These are phyloP conservation scores for Talpa occidentalis DNA, from an alignment of 2,113 vertebrate species.

Conservation along the genomic window DNA sequence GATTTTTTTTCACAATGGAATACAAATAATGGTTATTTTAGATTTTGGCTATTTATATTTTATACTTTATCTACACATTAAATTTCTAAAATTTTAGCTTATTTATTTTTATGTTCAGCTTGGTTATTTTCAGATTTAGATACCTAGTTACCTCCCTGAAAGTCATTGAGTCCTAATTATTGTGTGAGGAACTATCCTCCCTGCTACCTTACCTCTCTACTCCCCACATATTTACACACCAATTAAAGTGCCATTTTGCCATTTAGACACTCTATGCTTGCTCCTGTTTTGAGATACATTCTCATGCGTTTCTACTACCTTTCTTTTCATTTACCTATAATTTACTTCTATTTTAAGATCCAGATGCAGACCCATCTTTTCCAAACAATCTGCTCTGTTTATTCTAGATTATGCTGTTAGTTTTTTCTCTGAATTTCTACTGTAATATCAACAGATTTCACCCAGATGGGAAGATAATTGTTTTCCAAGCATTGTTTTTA, in stretches of 20 bases:
- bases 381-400: neutral
- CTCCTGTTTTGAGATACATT: neutral
- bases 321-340: neutral
- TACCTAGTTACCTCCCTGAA: neutral
- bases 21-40: neutral
- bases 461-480: neutral
- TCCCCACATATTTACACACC: neutral
- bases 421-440: neutral
- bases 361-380: neutral
- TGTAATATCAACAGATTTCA: neutral
- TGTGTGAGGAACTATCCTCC: neutral
- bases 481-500: neutral
- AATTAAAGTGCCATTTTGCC: neutral
- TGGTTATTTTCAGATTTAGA: constrained; percentile 11
- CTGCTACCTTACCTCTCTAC: neutral
- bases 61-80: neutral
- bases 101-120: neutral
- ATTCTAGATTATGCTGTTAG: neutral
- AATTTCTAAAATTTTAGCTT: neutral
- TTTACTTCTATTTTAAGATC: neutral
- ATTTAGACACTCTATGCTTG: neutral
- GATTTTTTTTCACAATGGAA: neutral
- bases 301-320: neutral
- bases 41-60: neutral
- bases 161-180: neutral